These are phyloP conservation scores for Chironomus tepperi DNA, from an alignment of 1,140 invertebrate genomes.

Conservation along the genomic window DNA sequence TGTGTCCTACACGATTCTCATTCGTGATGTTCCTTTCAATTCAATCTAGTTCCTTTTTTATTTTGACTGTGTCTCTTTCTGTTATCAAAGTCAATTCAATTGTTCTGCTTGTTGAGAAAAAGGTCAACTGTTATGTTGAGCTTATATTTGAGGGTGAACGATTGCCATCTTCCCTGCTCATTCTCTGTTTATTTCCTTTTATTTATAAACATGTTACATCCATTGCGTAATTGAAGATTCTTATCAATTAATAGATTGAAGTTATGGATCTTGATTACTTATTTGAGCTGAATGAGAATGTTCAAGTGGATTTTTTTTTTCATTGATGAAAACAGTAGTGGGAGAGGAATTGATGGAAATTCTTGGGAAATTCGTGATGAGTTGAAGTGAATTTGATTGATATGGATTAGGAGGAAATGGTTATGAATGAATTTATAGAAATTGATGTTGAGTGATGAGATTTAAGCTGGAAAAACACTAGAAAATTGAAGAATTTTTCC, in stretches of 20 bases:
- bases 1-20: neutral
- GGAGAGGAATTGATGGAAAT: neutral
- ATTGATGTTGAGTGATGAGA: too few species aligned
- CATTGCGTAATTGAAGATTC: neutral
- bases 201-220: neutral
- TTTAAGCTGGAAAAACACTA: too few species aligned
- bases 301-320: neutral
- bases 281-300: neutral
- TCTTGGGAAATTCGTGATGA: neutral
- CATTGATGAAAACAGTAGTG: neutral
- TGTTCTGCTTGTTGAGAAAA: neutral
- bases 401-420: too few species aligned
- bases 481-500: too few species aligned
- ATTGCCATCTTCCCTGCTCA: neutral
- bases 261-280: neutral
- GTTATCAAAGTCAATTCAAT: neutral
- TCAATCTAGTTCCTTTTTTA: neutral
- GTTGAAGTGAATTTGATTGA: neutral
- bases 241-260: slow-evolving; percentile 15
- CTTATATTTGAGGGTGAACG: neutral
- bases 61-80: neutral
- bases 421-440: too few species aligned
- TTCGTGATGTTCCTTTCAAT: neutral
- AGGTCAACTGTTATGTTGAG: neutral
- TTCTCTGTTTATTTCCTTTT: neutral